Evolutionary conservation across 2,113 vertebrate genomes (phyloP).

Genomic region (Sceloporus undulatus): DNA sequence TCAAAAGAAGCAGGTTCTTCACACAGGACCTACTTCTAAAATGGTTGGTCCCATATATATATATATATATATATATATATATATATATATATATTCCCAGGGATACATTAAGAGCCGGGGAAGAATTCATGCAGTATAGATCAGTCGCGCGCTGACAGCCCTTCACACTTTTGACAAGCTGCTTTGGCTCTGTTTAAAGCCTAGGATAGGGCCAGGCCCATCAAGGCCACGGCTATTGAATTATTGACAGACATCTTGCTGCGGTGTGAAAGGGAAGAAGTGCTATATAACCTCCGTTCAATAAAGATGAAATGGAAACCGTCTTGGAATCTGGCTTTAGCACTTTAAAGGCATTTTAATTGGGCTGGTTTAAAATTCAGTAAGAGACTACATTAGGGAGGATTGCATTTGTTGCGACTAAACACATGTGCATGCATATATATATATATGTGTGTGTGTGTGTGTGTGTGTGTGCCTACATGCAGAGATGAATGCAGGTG

Average conservation of each 20-base stretch:
- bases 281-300: slow-evolving; percentile 76
- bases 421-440: slow-evolving; percentile 62
- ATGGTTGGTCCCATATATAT: slow-evolving; percentile 40
- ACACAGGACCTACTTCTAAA: slow-evolving; percentile 74
- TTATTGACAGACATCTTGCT: slow-evolving; percentile 85
- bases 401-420: slow-evolving; percentile 78
- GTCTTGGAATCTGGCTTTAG: slow-evolving; percentile 83
- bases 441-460: too few relatives aligned
- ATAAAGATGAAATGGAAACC: slow-evolving; percentile 87
- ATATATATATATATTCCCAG: slow-evolving; percentile 68
- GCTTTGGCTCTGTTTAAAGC: slow-evolving; percentile 84
- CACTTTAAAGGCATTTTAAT: slow-evolving; percentile 86
- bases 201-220: slow-evolving; percentile 80
- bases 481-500: not conserved
- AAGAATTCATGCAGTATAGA: slow-evolving; percentile 86
- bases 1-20: slow-evolving; percentile 79
- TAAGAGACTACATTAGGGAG: slow-evolving; percentile 80
- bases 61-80: too few relatives aligned
- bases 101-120: slow-evolving; percentile 76
- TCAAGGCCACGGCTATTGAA: slow-evolving; percentile 86
- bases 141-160: slow-evolving; percentile 82
- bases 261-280: slow-evolving; percentile 74
- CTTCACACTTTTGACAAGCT: slow-evolving; percentile 83
- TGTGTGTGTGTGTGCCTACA: not conserved
- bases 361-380: slow-evolving; percentile 86